These are phyloP conservation scores for Paracanthobrama guichenoti DNA, from an alignment of 2,113 vertebrate species.

Conservation along the genomic window DNA sequence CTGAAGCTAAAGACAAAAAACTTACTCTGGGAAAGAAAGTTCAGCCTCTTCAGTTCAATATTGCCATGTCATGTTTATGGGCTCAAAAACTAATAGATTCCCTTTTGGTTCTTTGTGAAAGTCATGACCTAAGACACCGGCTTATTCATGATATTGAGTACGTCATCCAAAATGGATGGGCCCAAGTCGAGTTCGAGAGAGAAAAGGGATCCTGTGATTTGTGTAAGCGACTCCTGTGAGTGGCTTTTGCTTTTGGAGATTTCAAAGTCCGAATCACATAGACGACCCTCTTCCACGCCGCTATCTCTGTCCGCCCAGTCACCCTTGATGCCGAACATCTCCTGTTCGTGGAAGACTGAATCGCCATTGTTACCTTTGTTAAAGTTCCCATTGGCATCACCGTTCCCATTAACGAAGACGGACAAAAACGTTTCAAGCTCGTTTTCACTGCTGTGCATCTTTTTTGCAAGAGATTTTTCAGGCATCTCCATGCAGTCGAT, in stretches of 20 bases:
- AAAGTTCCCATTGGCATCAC: slow-evolving; percentile 58
- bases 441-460: slow-evolving; percentile 63
- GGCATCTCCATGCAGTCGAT: slow-evolving; percentile 77
- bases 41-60: slow-evolving; percentile 63
- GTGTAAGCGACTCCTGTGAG: slow-evolving; percentile 86
- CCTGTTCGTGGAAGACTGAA: slow-evolving; percentile 80
- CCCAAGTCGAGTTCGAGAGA: slow-evolving; percentile 95
- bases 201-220: slow-evolving; percentile 88
- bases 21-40: slow-evolving; percentile 67
- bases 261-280: slow-evolving; percentile 78
- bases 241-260: slow-evolving; percentile 82
- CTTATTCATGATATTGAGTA: slow-evolving; percentile 97
- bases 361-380: slow-evolving; percentile 64
- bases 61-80: slow-evolving; percentile 52
- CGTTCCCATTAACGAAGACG: slow-evolving; percentile 55
- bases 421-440: slow-evolving; percentile 39
- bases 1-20: slow-evolving; percentile 65
- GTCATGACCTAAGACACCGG: slow-evolving; percentile 69
- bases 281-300: slow-evolving; percentile 81
- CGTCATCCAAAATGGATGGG: slow-evolving; percentile 96
- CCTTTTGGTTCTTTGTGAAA: slow-evolving; percentile 54
- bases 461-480: slow-evolving; percentile 68
- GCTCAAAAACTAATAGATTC: slow-evolving; percentile 62
- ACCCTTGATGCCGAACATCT: slow-evolving; percentile 79
- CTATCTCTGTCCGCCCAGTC: slow-evolving; percentile 87